Evolutionary conservation across 53 echinoderm and acorn worm genomes (phyloP).

Genomic region (Holothuria scabra): DNA sequence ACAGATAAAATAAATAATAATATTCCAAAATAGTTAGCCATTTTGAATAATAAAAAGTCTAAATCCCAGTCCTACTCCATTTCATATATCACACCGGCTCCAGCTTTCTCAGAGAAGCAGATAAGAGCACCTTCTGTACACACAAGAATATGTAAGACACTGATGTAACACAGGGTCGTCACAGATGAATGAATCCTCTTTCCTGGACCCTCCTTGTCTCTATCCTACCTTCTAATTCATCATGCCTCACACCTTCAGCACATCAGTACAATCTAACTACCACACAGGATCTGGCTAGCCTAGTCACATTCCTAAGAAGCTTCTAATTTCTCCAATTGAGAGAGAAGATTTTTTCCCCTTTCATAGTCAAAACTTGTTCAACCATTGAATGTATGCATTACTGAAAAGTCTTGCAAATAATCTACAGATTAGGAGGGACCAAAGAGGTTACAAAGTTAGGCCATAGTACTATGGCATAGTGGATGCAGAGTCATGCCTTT

Average conservation of each 20-base stretch:
- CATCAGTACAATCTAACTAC: background rate
- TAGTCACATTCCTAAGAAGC: conserved; percentile 23
- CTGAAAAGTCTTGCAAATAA: too few relatives aligned
- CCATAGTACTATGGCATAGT: too few relatives aligned
- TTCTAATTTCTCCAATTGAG: background rate
- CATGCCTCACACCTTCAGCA: background rate
- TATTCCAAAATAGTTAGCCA: background rate
- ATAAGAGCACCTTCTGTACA: background rate
- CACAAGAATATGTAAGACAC: background rate
- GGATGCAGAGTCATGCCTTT: too few relatives aligned
- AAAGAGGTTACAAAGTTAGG: too few relatives aligned
- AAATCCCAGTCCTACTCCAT: background rate
- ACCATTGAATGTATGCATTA: background rate
- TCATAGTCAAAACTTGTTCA: conserved; percentile 23
- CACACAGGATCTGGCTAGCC: background rate
- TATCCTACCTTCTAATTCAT: too few relatives aligned
- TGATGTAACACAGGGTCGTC: background rate
- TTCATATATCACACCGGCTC: background rate
- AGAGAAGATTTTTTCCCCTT: background rate
- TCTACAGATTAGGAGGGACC: too few relatives aligned
- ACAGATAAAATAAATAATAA: conserved; percentile 2
- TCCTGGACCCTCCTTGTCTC: background rate
- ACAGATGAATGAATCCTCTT: background rate
- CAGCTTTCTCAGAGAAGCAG: background rate
- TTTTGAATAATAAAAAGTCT: background rate